Percentiles rank a stretch among this genome's conserved stretches.
Conservation (phyloP, 2,113 vertebrate genomes). For the Potamarius usumacintae region DNA sequence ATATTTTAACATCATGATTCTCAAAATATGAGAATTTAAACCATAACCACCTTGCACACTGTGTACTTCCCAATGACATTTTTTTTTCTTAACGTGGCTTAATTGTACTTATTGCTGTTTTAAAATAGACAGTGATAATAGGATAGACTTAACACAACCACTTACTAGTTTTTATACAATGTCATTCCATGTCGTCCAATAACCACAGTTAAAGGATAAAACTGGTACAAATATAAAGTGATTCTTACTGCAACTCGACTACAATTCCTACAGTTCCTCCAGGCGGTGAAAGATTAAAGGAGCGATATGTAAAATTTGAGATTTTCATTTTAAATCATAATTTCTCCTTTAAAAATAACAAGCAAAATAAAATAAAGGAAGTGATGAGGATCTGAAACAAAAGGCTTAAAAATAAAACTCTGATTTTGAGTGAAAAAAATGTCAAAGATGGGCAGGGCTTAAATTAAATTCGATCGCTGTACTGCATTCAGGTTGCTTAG, state of each 20-base stretch:
- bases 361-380: not conserved
- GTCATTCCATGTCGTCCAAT: not conserved
- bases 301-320: not conserved
- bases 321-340: not conserved
- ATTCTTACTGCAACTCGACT: not conserved
- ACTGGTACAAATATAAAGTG: not conserved
- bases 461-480: too few species aligned
- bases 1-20: not conserved
- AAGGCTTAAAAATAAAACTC: not conserved
- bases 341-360: not conserved
- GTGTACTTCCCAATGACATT: not conserved
- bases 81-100: not conserved
- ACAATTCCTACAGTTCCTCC: not conserved
- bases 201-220: not conserved
- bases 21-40: not conserved
- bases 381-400: not conserved
- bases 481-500: not conserved
- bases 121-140: not conserved
- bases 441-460: not conserved
- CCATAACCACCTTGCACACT: not conserved
- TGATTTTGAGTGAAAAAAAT: not conserved
- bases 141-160: not conserved
- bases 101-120: slow-evolving; percentile 21
- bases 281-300: not conserved
- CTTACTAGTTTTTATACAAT: not conserved